Evolutionary conservation across 2,888 invertebrate species (phyloP).

Genomic region (Campopleginae sp.): DNA sequence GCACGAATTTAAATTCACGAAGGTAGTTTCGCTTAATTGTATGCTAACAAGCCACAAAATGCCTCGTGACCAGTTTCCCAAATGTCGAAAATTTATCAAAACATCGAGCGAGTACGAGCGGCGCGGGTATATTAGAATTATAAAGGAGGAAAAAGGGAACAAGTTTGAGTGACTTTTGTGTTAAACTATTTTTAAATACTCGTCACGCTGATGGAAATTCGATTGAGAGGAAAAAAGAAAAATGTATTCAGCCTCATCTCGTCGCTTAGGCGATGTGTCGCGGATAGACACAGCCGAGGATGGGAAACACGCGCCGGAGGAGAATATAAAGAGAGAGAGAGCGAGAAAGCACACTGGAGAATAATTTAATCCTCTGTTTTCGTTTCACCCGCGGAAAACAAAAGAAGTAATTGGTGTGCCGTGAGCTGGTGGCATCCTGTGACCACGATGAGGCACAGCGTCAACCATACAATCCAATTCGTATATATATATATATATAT

Average conservation of each 20-base stretch:
- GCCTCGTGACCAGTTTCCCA: conserved; percentile 33
- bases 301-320: neutral
- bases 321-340: conserved; percentile 4
- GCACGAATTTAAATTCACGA: conserved; percentile 12
- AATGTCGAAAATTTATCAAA: conserved; percentile 10
- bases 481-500: neutral
- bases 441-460: conserved; percentile 42
- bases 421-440: conserved; percentile 61
- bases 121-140: neutral
- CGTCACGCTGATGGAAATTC: conserved; percentile 42
- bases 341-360: conserved; percentile 11
- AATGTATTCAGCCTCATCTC: conserved; percentile 19
- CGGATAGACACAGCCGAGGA: neutral
- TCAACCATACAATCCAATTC: conserved; percentile 26
- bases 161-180: neutral
- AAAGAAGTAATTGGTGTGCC: conserved; percentile 67
- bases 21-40: conserved; percentile 9
- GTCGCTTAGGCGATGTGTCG: conserved; percentile 43
- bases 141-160: neutral
- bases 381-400: conserved; percentile 60
- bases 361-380: conserved; percentile 66
- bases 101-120: neutral
- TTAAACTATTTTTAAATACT: neutral
- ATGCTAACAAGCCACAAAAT: conserved; percentile 37
- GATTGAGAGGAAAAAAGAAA: conserved; percentile 8